A percentile compares a stretch with the other conserved stretches of the same genome.
These are phyloP conservation scores for Carollia perspicillata DNA, from an alignment of 2,113 vertebrate species.

Conservation along the genomic window DNA sequence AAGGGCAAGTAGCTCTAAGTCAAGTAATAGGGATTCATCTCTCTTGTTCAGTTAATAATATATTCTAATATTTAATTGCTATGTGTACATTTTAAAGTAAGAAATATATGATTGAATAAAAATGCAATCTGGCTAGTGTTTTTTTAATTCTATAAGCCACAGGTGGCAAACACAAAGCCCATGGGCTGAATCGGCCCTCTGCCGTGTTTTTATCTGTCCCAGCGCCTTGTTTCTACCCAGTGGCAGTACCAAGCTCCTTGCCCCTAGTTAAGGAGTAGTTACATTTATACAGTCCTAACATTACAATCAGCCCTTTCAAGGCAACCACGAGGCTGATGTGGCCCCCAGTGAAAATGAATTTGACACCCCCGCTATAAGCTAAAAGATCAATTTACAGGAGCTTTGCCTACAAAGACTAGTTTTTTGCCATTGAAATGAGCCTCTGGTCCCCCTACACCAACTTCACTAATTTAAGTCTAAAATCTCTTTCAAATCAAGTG, in stretches of 20 bases:
- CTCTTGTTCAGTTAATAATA: neutral
- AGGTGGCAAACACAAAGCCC: too few species aligned
- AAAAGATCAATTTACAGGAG: neutral
- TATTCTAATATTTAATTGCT: neutral
- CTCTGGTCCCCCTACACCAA: neutral
- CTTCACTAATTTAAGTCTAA: neutral
- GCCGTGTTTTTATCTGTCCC: too few species aligned
- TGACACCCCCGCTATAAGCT: neutral
- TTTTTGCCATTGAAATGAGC: neutral
- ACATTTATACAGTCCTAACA: too few species aligned
- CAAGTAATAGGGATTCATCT: neutral
- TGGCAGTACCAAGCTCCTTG: too few species aligned
- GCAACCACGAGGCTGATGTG: too few species aligned
- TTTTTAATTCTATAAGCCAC: too few species aligned
- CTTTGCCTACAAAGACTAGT: neutral
- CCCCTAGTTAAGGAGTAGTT: too few species aligned
- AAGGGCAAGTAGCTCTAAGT: neutral
- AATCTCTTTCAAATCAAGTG: neutral
- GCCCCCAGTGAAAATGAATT: too few species aligned
- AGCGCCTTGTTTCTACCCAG: too few species aligned
- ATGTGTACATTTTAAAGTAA: neutral
- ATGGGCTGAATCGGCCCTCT: too few species aligned
- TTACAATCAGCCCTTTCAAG: too few species aligned
- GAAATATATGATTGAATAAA: neutral
- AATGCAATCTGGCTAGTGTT: neutral